A percentile compares a stretch with the other conserved stretches of the same genome.
phyloP scores from a whole-genome alignment of 2,888 invertebrate genomes.

The Synergus gifuensis region DNA sequence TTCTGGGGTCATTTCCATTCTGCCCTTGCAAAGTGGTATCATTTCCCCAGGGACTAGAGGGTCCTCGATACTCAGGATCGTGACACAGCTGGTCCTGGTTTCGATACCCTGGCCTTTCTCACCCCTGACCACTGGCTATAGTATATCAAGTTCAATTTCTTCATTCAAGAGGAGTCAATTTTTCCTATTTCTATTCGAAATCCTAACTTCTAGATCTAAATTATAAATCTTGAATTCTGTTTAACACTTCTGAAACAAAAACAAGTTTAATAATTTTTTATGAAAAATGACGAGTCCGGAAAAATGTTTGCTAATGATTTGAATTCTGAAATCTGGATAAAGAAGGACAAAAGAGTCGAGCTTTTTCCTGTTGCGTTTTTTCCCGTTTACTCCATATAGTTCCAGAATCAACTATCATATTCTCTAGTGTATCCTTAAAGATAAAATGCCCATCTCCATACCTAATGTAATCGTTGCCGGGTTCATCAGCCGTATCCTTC shows the following conservation, averaged over 20 bases:
- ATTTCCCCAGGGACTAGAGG: constrained; percentile 73
- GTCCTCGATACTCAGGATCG: constrained; percentile 55
- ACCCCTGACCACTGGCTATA: constrained; percentile 16
- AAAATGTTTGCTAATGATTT: too few relatives aligned
- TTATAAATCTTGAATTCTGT: neutral
- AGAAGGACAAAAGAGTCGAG: neutral
- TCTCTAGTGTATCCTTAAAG: constrained; percentile 48
- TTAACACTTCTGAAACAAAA: neutral
- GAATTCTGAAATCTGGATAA: neutral
- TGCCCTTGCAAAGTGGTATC: constrained; percentile 75
- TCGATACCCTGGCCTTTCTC: constrained; percentile 43
- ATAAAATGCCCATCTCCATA: constrained; percentile 63
- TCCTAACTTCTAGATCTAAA: neutral
- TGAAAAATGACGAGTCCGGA: too few relatives aligned
- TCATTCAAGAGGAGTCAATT: neutral
- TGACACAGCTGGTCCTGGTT: constrained; percentile 63
- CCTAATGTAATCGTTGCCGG: constrained; percentile 67
- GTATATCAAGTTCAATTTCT: constrained; percentile 16
- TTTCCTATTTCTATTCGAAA: neutral
- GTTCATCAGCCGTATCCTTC: constrained; percentile 68
- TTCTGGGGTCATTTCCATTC: constrained; percentile 76
- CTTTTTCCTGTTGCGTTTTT: constrained; percentile 25
- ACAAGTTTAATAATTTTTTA: too few relatives aligned
- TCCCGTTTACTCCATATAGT: constrained; percentile 26
- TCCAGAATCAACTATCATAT: constrained; percentile 44